Conservation (phyloP, 2,888 invertebrate species). For the Encarsia formosa region DNA sequence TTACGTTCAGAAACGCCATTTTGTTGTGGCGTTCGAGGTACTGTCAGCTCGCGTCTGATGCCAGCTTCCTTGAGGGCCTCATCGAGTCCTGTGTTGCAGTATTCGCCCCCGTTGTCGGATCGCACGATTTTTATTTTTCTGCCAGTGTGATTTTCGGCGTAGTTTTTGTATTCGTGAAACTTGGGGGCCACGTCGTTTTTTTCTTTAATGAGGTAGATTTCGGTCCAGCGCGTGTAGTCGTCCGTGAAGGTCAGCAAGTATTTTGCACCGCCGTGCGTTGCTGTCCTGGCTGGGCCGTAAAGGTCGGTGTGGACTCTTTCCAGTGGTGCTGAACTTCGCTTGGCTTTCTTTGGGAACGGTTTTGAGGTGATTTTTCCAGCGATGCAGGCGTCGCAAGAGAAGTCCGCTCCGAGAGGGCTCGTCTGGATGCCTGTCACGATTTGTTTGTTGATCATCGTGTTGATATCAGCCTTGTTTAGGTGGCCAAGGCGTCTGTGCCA, state of each 20-base stretch:
- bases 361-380: slow-evolving; percentile 6
- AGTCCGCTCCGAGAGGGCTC: neutral
- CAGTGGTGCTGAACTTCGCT: slow-evolving; percentile 3
- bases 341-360: slow-evolving; percentile 1
- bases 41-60: slow-evolving; percentile 32
- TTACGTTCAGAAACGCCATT: slow-evolving; percentile 28
- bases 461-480: slow-evolving; percentile 11
- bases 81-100: slow-evolving; percentile 10
- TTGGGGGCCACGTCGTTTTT: slow-evolving; percentile 25
- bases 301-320: slow-evolving; percentile 31
- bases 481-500: slow-evolving; percentile 10
- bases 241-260: slow-evolving; percentile 34
- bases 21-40: slow-evolving; percentile 36
- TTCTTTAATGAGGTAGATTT: slow-evolving; percentile 24
- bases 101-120: slow-evolving; percentile 29
- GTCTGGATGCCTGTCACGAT: slow-evolving; percentile 6
- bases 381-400: slow-evolving; percentile 8
- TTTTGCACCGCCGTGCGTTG: slow-evolving; percentile 12
- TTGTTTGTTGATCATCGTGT: slow-evolving; percentile 2
- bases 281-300: slow-evolving; percentile 17
- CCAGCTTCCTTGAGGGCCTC: slow-evolving; percentile 26
- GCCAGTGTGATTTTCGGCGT: slow-evolving; percentile 27
- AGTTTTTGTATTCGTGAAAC: slow-evolving; percentile 24
- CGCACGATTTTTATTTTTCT: slow-evolving; percentile 26
- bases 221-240: slow-evolving; percentile 30